Evolutionary conservation across 2,113 vertebrate genomes (phyloP).

Genomic region (Jaculus jaculus): DNA sequence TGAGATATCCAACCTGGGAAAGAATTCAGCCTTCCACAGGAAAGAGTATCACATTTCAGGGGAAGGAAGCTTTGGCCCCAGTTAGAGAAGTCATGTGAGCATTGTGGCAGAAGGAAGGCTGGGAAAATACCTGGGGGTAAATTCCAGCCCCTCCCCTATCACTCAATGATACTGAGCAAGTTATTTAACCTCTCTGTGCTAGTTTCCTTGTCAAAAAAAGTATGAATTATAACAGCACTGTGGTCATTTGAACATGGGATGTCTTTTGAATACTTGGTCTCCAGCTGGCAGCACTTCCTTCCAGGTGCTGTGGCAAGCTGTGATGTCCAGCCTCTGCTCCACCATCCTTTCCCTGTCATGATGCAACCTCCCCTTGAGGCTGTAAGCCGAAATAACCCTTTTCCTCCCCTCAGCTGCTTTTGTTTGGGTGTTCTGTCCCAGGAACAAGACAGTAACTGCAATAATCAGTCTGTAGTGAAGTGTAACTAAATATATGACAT

Average conservation of each 20-base stretch:
- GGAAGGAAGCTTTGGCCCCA: neutral
- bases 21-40: neutral
- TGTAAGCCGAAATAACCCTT: too few relatives aligned
- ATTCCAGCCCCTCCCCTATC: neutral
- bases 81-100: neutral
- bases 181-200: neutral
- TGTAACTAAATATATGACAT: neutral
- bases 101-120: neutral
- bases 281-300: too few relatives aligned
- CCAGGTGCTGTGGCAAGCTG: too few relatives aligned
- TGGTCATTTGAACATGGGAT: too few relatives aligned
- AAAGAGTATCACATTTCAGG: neutral
- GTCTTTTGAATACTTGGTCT: too few relatives aligned
- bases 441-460: too few relatives aligned
- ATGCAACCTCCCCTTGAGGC: too few relatives aligned
- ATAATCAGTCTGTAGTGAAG: neutral
- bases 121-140: neutral
- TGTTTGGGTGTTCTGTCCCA: too few relatives aligned
- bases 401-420: too few relatives aligned
- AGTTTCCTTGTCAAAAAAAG: neutral
- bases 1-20: neutral
- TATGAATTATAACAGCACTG: neutral
- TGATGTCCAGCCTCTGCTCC: too few relatives aligned
- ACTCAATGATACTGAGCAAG: neutral
- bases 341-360: too few relatives aligned